phyloP scores from a whole-genome alignment of 2,113 vertebrate genomes.

The Perognathus longimembris region DNA sequence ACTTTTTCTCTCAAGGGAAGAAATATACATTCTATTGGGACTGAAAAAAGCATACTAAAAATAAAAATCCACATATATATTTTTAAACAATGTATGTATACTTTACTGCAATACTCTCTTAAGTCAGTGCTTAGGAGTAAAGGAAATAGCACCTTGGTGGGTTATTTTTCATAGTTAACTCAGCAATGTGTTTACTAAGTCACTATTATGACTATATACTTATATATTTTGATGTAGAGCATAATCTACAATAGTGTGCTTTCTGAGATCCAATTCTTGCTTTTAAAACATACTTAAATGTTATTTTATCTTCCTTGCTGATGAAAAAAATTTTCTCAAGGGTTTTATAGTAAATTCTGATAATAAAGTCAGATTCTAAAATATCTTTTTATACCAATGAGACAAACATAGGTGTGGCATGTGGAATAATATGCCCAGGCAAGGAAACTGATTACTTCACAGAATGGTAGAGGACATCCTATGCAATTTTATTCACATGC shows the following conservation, averaged over 20 bases:
- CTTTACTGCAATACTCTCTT: constrained; percentile 83
- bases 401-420: constrained; percentile 48
- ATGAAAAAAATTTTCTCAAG: constrained; percentile 78
- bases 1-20: constrained; percentile 65
- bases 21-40: constrained; percentile 67
- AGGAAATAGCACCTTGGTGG: constrained; percentile 85
- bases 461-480: constrained; percentile 53
- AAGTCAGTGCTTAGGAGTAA: constrained; percentile 83
- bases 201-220: constrained; percentile 82
- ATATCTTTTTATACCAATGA: constrained; percentile 65
- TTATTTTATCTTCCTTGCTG: constrained; percentile 81
- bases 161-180: constrained; percentile 87
- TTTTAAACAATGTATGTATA: constrained; percentile 84
- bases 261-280: constrained; percentile 84
- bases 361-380: constrained; percentile 77
- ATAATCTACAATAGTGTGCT: constrained; percentile 78
- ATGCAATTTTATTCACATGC: constrained; percentile 72
- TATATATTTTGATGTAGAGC: constrained; percentile 85
- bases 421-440: constrained; percentile 67
- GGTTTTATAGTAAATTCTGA: constrained; percentile 75
- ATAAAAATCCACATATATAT: constrained; percentile 67
- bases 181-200: constrained; percentile 86
- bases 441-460: constrained; percentile 57
- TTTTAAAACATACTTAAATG: constrained; percentile 85
- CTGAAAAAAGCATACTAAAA: constrained; percentile 74